phyloP scores from a whole-genome alignment of 1,140 invertebrate species.

The Saxidomus purpurata region DNA sequence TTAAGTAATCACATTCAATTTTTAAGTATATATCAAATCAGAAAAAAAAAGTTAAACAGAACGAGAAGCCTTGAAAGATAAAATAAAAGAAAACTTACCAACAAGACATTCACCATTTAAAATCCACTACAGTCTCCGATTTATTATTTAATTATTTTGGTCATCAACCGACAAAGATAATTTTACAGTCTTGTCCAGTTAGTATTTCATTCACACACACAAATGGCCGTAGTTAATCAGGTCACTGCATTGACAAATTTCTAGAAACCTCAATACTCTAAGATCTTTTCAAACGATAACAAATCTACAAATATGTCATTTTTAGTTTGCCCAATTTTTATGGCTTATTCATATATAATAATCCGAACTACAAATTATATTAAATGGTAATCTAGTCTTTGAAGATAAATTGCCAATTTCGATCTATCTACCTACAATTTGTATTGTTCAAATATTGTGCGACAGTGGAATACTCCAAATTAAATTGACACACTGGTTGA shows the following conservation, averaged over 20 bases:
- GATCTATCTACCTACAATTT: neutral
- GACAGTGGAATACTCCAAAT: neutral
- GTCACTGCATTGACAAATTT: constrained; percentile 35
- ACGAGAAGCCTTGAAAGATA: no score
- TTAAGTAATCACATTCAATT: no score
- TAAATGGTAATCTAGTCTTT: neutral
- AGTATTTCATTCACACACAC: no score
- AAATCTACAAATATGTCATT: constrained; percentile 18
- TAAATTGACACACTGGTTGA: constrained; percentile 18
- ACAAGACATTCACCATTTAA: no score
- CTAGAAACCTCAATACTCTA: constrained; percentile 18
- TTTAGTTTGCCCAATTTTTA: constrained; percentile 14
- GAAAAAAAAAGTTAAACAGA: no score
- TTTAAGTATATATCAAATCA: no score
- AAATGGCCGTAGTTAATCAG: constrained; percentile 14
- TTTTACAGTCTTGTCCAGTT: no score
- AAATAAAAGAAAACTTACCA: no score
- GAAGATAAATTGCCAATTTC: constrained; percentile 6
- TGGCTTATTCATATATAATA: constrained; percentile 1
- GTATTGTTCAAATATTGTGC: constrained; percentile 27
- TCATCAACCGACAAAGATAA: no score
- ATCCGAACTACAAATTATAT: constrained; percentile 7
- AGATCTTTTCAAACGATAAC: constrained; percentile 30
- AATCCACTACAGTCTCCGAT: no score
- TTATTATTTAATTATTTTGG: no score